Base-by-base conservation (phyloP, 2,113 vertebrate genomes). In the Cynocephalus volans region DNA sequence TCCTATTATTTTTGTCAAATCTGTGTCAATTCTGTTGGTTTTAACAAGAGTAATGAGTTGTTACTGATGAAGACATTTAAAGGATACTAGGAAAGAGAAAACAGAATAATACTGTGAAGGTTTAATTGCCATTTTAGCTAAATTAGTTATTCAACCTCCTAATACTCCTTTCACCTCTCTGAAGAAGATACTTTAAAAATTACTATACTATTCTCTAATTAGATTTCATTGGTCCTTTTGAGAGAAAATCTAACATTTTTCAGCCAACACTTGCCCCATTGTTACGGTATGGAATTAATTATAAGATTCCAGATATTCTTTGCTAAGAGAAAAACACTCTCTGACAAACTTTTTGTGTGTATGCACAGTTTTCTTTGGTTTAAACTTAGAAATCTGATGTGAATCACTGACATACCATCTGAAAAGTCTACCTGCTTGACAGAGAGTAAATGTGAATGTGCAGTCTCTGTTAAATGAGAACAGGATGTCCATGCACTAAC, bases 141-240 rank as follows among this genome's bases (percentile, higher is more conserved):
- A 87, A 95, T 26, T 76, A 54, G 76, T 67, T 88, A 86, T 95
- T 95, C 70, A 95, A 41, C 21, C n/a, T 76, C 28, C 70, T 48
- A 73, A 79, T 36, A 36, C 15, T 76, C 28, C 21, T 95, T 95
- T 87, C 15, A 93, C 52, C 31, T 95, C 75, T 80, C 60, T 93
- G 52, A 90, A 92, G 31, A 90, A 41, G 18, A 33, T 64, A 95
- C 92, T 15, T 62, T 28, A 93, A 87, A 97, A 89, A 73, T 73
- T 19, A 58, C 10, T 79, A 21, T 69, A 67, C 81, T 90, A 48
- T 72, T 88, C 84, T 64, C 8, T 81, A 87, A 70, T 88, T 80
- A 65, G 26, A 73, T 65, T 86, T 84, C 88, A 50, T 86, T 60
- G 60, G 12, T 79, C 13, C 48, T 83, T 83, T 88, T 83, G 24